Evolutionary conservation across 1,140 invertebrate species (phyloP).

Genomic region (Sitobion miscanthi): DNA sequence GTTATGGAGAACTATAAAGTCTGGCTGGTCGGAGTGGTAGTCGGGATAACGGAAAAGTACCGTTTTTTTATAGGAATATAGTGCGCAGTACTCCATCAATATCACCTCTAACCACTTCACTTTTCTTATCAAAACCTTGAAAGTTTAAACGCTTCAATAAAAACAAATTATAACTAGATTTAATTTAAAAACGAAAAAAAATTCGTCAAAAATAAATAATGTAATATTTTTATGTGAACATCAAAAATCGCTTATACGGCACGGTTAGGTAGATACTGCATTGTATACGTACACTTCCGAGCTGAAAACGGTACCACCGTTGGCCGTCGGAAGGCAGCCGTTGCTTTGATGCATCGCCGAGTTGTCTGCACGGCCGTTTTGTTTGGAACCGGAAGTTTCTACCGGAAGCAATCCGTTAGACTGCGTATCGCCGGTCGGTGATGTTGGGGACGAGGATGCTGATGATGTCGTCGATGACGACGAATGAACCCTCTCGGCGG

Average conservation of each 20-base stretch:
- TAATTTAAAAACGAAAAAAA: neutral
- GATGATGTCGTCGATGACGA: neutral
- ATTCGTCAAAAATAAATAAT: neutral
- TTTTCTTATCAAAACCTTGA: neutral
- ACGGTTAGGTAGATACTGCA: neutral
- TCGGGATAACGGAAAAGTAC: too few species aligned
- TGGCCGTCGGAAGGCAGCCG: neutral
- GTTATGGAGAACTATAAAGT: too few species aligned
- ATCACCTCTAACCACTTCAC: neutral
- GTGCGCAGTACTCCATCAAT: neutral
- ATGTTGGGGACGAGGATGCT: neutral
- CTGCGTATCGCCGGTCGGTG: neutral
- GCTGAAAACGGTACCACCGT: neutral
- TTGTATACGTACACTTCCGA: constrained; percentile 28
- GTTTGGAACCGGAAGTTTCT: constrained; percentile 28
- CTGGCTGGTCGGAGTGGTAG: too few species aligned
- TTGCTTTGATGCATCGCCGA: neutral
- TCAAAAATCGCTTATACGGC: neutral
- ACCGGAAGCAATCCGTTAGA: neutral
- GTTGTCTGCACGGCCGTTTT: constrained; percentile 14
- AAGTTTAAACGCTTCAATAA: neutral
- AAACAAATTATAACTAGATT: neutral
- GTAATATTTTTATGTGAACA: neutral
- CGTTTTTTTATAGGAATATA: neutral
- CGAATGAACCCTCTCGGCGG: constrained; percentile 31